Conservation (phyloP, 2,797 vertebrate species). For the Hippoglossus hippoglossus region DNA sequence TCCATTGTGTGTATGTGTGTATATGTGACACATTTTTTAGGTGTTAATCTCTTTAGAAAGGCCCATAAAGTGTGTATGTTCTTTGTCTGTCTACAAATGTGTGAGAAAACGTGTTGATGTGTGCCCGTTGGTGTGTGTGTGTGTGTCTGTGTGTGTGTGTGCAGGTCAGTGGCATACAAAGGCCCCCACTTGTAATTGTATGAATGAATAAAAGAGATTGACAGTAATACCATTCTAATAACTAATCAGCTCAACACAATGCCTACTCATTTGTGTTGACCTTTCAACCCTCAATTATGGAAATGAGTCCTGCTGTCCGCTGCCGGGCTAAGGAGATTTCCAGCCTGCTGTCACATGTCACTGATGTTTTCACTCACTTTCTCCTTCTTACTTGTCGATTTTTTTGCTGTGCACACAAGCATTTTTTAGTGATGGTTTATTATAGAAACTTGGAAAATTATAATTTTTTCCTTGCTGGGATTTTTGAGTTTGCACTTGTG, state of each 20-base stretch:
- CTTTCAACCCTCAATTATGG: conserved; percentile 88
- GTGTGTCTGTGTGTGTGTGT: conserved; percentile 11
- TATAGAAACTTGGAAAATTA: not conserved
- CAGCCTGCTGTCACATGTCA: conserved; percentile 73
- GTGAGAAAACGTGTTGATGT: conserved; percentile 35
- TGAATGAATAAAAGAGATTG: conserved; percentile 84
- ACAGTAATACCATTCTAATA: conserved; percentile 87
- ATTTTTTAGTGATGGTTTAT: not conserved
- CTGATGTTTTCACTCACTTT: conserved; percentile 46
- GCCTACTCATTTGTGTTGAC: conserved; percentile 84
- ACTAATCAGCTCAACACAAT: conserved; percentile 86
- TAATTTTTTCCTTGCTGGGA: too few species aligned
- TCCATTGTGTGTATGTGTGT: not conserved
- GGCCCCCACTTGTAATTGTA: conserved; percentile 78
- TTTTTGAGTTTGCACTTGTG: too few species aligned
- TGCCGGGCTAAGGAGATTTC: conserved; percentile 80
- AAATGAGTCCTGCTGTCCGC: conserved; percentile 81
- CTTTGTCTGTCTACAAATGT: conserved; percentile 23
- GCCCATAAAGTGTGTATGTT: conserved; percentile 16
- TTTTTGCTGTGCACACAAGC: conserved; percentile 13
- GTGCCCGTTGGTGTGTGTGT: conserved; percentile 27
- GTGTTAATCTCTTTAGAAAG: conserved; percentile 21
- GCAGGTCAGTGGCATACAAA: conserved; percentile 75
- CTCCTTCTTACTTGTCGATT: conserved; percentile 40
- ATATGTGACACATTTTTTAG: not conserved